These are phyloP conservation scores for Campylomormyrus tamandua DNA, from an alignment of 2,113 vertebrate species.

Conservation along the genomic window DNA sequence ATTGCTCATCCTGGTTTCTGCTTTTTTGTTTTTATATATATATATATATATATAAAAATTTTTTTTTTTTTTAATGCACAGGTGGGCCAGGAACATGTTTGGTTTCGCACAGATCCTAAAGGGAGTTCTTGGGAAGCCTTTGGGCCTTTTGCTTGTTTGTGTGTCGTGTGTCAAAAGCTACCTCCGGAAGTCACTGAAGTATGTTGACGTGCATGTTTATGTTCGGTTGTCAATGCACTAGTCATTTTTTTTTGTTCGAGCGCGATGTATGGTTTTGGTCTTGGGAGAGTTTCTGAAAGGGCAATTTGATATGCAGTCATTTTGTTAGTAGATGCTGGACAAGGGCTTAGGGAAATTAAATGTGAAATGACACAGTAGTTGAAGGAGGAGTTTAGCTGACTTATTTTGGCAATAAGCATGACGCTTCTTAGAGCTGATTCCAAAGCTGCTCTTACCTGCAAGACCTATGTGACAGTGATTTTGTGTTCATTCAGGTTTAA, in stretches of 20 bases:
- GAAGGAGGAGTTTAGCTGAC: background rate
- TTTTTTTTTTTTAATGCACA: background rate
- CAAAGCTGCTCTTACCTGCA: conserved; percentile 41
- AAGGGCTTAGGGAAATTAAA: background rate
- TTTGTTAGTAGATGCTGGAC: background rate
- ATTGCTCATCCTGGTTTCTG: background rate
- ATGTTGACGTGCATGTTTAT: background rate
- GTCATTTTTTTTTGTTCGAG: too few relatives aligned
- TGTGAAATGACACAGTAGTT: background rate
- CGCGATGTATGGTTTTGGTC: background rate
- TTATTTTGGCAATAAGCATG: conserved; percentile 37
- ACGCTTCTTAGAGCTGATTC: conserved; percentile 29
- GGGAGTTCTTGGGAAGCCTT: background rate
- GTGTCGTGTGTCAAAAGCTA: background rate
- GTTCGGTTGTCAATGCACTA: background rate
- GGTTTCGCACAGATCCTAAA: background rate
- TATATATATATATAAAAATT: too few relatives aligned
- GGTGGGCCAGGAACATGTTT: background rate
- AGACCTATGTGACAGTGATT: conserved; percentile 28
- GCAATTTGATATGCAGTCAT: background rate
- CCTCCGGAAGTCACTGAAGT: conserved; percentile 1
- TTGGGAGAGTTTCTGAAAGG: background rate
- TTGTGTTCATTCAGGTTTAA: conserved; percentile 18
- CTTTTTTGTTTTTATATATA: background rate
- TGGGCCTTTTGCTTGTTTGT: background rate